A percentile compares a stretch with the other conserved stretches of the same genome.
Conservation (phyloP, 2,888 invertebrate species). For the Drosophila peninsularis region DNA sequence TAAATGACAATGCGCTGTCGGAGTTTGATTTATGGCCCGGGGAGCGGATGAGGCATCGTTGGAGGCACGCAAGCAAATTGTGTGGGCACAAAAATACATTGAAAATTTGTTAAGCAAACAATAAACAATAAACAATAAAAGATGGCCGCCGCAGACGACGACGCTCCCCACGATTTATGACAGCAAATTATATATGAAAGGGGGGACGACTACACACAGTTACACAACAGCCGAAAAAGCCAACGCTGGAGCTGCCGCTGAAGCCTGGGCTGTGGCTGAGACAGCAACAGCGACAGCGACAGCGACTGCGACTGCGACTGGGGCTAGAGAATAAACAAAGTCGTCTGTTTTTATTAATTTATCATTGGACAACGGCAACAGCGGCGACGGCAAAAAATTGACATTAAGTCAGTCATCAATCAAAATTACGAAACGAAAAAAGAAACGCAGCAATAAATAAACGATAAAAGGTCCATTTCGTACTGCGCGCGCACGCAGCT, state of each 20-base stretch:
- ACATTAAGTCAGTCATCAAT: constrained; percentile 83
- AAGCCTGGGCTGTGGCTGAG: constrained; percentile 4
- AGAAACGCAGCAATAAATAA: constrained; percentile 81
- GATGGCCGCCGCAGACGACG: constrained; percentile 63
- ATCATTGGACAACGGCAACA: constrained; percentile 66
- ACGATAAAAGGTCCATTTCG: constrained; percentile 78
- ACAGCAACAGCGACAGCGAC: too few relatives aligned
- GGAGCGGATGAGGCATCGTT: constrained; percentile 32
- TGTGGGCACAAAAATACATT: constrained; percentile 62
- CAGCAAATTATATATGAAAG: constrained; percentile 66
- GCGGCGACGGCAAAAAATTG: constrained; percentile 55
- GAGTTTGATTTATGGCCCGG: constrained; percentile 79
- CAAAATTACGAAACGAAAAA: constrained; percentile 82
- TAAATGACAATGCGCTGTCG: constrained; percentile 82
- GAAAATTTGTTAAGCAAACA: constrained; percentile 78
- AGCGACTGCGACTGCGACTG: constrained; percentile 1
- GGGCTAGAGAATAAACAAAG: constrained; percentile 52
- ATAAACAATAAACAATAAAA: constrained; percentile 73
- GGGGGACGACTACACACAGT: constrained; percentile 48
- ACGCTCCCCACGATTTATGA: constrained; percentile 62
- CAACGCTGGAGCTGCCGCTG: constrained; percentile 16
- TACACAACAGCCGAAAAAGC: constrained; percentile 39
- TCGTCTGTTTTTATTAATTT: constrained; percentile 78
- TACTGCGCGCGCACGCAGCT: constrained; percentile 21
- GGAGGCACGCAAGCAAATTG: constrained; percentile 68